phyloP scores from a whole-genome alignment of 1,140 invertebrate genomes.

The Octopus sinensis region DNA sequence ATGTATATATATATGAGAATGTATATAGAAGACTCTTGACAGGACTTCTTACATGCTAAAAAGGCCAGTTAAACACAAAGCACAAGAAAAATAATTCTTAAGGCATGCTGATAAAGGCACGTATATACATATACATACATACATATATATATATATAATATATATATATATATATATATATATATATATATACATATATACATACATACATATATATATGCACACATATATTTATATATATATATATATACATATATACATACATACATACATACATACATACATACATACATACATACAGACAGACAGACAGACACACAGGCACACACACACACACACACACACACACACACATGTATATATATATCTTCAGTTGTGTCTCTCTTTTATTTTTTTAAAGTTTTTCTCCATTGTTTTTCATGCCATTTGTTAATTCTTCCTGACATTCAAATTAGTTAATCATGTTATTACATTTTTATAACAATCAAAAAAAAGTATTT shows the following conservation, averaged over 20 bases:
- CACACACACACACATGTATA: not conserved
- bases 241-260: not conserved
- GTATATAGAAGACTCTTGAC: no score
- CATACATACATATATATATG: not conserved
- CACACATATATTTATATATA: not conserved
- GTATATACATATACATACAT: not conserved
- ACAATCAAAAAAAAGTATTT: no score
- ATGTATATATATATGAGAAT: not conserved
- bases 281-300: not conserved
- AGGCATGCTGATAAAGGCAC: not conserved
- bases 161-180: not conserved
- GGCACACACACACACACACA: not conserved
- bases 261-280: not conserved
- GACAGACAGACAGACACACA: not conserved
- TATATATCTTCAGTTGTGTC: not conserved
- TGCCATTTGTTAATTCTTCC: no score
- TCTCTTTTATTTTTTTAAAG: not conserved
- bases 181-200: not conserved
- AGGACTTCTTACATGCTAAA: no score
- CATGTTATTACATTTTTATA: no score
- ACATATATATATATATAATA: constrained; percentile 7
- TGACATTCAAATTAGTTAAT: no score
- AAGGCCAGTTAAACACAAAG: no score
- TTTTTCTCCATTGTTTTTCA: not conserved
- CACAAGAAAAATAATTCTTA: no score